Conservation (phyloP, 2,113 vertebrate genomes). For the Paraplagusia blochii region DNA sequence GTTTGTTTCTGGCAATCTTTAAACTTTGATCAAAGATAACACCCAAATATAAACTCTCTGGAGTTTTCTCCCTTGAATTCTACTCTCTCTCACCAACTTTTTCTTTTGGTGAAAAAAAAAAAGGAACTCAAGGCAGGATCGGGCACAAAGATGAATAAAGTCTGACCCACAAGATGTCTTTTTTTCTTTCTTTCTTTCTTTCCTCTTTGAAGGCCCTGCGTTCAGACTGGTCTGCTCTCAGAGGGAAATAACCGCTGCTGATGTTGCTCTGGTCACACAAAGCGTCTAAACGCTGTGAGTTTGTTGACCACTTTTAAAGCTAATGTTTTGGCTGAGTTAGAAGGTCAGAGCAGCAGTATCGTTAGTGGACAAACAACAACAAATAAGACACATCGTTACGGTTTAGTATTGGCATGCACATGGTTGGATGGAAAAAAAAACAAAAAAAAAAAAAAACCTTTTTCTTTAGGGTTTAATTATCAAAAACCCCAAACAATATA, state of each 20-base stretch:
- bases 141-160: slow-evolving; percentile 34
- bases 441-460: too few relatives aligned
- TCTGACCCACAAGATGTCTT: slow-evolving; percentile 43
- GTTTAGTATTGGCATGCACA: too few relatives aligned
- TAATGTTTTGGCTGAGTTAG: slow-evolving; percentile 56
- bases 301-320: slow-evolving; percentile 48
- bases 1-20: too few relatives aligned
- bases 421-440: too few relatives aligned
- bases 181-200: slow-evolving; percentile 26
- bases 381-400: not conserved
- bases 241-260: slow-evolving; percentile 62
- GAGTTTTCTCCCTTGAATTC: too few relatives aligned
- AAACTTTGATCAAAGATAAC: too few relatives aligned
- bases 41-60: too few relatives aligned
- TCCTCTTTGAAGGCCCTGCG: slow-evolving; percentile 32
- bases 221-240: slow-evolving; percentile 30
- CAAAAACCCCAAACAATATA: too few relatives aligned
- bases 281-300: slow-evolving; percentile 47
- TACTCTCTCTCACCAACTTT: not conserved
- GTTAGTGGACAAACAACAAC: slow-evolving; percentile 23
- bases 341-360: slow-evolving; percentile 49
- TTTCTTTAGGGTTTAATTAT: too few relatives aligned
- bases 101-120: not conserved
- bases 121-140: slow-evolving; percentile 5
- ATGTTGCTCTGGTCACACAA: slow-evolving; percentile 44